Conservation (phyloP, 2,888 invertebrate genomes). For the Limnephilus auricula region DNA sequence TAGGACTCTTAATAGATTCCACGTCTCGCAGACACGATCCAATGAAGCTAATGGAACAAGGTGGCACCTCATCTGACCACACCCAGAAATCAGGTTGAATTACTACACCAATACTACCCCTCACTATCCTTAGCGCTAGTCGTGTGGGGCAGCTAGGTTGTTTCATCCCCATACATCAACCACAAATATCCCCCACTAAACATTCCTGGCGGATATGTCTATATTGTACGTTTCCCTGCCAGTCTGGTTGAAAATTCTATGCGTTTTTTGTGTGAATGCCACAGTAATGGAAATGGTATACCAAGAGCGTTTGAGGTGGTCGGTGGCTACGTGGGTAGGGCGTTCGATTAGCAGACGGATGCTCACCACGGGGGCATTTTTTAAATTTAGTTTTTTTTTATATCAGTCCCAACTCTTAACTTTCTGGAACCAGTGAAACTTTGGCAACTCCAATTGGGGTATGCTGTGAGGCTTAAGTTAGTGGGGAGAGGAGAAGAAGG, state of each 20-base stretch:
- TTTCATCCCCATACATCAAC: constrained; percentile 23
- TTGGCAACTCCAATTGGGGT: too few species aligned
- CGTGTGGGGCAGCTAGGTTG: background rate
- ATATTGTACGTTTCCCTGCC: background rate
- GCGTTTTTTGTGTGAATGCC: background rate
- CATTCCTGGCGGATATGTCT: background rate
- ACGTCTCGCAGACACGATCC: constrained; percentile 23
- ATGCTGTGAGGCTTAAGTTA: too few species aligned
- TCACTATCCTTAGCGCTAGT: background rate
- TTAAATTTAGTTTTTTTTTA: too few species aligned
- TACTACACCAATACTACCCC: constrained; percentile 29
- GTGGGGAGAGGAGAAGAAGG: too few species aligned
- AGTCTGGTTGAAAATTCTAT: background rate
- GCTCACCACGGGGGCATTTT: background rate
- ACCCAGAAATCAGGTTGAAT: constrained; percentile 9
- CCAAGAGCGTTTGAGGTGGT: background rate
- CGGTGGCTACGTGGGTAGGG: background rate
- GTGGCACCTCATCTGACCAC: background rate
- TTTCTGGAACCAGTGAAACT: too few species aligned
- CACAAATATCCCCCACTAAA: background rate
- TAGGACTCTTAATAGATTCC: background rate
- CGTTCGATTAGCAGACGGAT: background rate
- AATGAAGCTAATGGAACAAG: constrained; percentile 32
- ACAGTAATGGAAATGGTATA: background rate
- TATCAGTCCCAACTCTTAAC: too few species aligned